Evolutionary conservation across 2,797 vertebrate genomes (phyloP), one percentile per base, ranked within the genome.

Genomic region (Pseudomugil gertrudae): DNA sequence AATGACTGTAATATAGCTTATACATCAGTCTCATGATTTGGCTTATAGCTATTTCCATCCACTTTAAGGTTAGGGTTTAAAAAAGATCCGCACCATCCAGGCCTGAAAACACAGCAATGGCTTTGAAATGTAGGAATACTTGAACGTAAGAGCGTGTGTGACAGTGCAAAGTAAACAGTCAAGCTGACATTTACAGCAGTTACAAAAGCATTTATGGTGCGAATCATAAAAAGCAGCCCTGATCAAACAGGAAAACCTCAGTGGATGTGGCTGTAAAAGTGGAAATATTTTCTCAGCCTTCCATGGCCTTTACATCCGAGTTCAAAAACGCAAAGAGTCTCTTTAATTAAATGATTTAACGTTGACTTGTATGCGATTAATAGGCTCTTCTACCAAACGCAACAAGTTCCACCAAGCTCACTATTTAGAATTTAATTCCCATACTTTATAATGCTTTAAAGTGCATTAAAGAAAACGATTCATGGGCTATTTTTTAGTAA

Each of bases 331-430:
- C n/a, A n/a, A n/a, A n/a, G n/a, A 59, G 71, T 77, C 55, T 55
- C 69, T 69, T 84, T 85, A 85, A 88, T 87, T 81, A 78, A 74
- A n/a, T n/a, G n/a, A n/a, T n/a, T n/a, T n/a, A n/a, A n/a, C n/a
- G n/a, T n/a, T n/a, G n/a, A n/a, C n/a, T n/a, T n/a, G n/a, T n/a
- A n/a, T n/a, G n/a, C n/a, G n/a, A n/a, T n/a, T n/a, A n/a, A n/a
- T n/a, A n/a, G n/a, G n/a, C n/a, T n/a, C n/a, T n/a, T n/a, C n/a
- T n/a, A n/a, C n/a, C n/a, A n/a, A n/a, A 76, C 85, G 88, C 89
- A 91, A 90, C 88, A 90, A 84, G 90, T 92, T 84, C 71, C 78
- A 63, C 26, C 7, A 58, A 58, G 53, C 56, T 60, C 69, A 27
- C 17, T 59, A 1, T 17, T 40, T 23, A 15, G 54, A 72, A 62